A percentile compares a stretch with the other conserved stretches of the same genome.
Conservation (phyloP, 2,888 invertebrate genomes). For the Mythimna vitellina region DNA sequence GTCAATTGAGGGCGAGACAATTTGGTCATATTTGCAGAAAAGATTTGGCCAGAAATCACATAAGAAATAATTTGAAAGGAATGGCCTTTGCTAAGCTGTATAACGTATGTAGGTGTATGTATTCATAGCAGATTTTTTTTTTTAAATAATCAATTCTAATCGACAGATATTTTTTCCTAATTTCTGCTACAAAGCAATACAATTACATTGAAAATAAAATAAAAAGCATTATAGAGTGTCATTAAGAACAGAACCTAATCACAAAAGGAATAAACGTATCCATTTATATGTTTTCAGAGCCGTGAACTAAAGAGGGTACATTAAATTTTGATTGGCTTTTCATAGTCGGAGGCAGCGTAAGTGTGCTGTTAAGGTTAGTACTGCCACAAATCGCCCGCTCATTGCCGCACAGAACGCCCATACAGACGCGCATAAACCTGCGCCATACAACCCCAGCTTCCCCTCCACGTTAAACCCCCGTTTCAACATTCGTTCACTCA, state of each 20-base stretch:
- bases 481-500: slow-evolving; percentile 73
- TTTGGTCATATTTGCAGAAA: neutral
- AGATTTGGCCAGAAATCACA: slow-evolving; percentile 3
- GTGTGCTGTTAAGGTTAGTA: slow-evolving; percentile 82
- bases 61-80: neutral
- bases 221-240: neutral
- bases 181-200: slow-evolving; percentile 1
- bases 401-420: slow-evolving; percentile 73
- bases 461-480: slow-evolving; percentile 72
- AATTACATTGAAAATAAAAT: slow-evolving; percentile 1
- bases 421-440: slow-evolving; percentile 73
- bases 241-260: slow-evolving; percentile 30
- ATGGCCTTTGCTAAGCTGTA: neutral
- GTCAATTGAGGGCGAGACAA: neutral
- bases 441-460: slow-evolving; percentile 62
- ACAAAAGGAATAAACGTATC: slow-evolving; percentile 40
- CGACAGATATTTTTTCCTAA: neutral
- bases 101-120: neutral
- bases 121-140: no score
- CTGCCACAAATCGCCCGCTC: slow-evolving; percentile 80
- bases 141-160: neutral
- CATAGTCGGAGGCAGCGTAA: slow-evolving; percentile 79
- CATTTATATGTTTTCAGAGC: slow-evolving; percentile 72
- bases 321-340: slow-evolving; percentile 87
- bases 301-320: slow-evolving; percentile 73